Conservation (phyloP, 1,140 invertebrate genomes). For the Ridgeia piscesae region DNA sequence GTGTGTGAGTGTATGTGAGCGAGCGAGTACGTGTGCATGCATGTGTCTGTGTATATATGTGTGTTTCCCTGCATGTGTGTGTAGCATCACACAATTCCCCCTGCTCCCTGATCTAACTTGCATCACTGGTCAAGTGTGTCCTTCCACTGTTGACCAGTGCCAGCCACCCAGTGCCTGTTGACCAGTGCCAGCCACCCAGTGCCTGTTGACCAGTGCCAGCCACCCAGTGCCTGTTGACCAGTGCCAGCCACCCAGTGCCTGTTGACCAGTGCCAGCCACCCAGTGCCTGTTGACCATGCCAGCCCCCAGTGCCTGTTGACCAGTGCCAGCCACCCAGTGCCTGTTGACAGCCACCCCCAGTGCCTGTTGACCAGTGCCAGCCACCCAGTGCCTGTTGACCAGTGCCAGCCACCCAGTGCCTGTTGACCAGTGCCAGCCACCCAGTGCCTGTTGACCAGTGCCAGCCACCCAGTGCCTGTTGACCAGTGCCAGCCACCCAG, state of each 20-base stretch:
- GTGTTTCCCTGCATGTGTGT: background rate
- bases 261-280: no score
- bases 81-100: no score
- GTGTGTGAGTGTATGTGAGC: no score
- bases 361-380: background rate
- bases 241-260: background rate
- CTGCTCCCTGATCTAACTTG: no score
- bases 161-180: background rate
- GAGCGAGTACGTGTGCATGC: background rate
- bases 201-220: no score
- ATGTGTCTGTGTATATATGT: background rate
- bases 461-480: no score
- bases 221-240: background rate
- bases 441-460: no score
- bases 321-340: background rate
- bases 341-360: no score
- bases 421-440: no score
- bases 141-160: no score
- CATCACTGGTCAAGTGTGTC: no score
- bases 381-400: background rate
- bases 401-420: background rate
- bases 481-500: no score
- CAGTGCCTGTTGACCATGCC: background rate
- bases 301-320: background rate
- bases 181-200: background rate